Conservation (phyloP, 2,113 vertebrate genomes). For the Caranx ignobilis region DNA sequence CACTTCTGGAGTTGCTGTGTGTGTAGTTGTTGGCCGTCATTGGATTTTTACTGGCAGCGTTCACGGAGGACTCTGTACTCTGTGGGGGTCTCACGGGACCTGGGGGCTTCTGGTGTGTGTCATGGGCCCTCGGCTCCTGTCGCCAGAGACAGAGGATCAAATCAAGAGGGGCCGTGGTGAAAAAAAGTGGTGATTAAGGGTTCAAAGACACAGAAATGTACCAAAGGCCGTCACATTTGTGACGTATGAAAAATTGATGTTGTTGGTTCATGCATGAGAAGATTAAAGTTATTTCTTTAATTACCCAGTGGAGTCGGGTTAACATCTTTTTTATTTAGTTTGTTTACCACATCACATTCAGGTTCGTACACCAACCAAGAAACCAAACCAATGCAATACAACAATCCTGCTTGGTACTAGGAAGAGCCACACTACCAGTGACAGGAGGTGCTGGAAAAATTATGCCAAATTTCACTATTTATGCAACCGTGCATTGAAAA, state of each 20-base stretch:
- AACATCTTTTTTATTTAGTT: not conserved
- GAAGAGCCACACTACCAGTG: no score
- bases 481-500: no score
- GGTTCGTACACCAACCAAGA: not conserved
- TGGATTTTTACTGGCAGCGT: not conserved
- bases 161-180: not conserved
- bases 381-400: not conserved
- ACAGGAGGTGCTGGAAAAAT: no score
- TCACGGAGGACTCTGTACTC: conserved; percentile 1
- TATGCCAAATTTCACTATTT: no score
- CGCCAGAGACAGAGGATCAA: conserved; percentile 8
- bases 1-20: conserved; percentile 23
- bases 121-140: conserved; percentile 52
- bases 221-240: not conserved
- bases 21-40: not conserved
- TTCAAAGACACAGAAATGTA: conserved; percentile 6
- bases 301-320: conserved; percentile 24
- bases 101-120: conserved; percentile 37
- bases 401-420: no score
- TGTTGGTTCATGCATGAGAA: conserved; percentile 24
- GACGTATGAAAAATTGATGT: conserved; percentile 54
- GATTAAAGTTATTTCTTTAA: conserved; percentile 41
- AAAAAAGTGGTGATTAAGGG: not conserved
- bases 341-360: not conserved
- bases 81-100: not conserved